These are phyloP conservation scores for Polydesmus complanatus DNA, from an alignment of 2,888 invertebrate genomes.

Conservation along the genomic window DNA sequence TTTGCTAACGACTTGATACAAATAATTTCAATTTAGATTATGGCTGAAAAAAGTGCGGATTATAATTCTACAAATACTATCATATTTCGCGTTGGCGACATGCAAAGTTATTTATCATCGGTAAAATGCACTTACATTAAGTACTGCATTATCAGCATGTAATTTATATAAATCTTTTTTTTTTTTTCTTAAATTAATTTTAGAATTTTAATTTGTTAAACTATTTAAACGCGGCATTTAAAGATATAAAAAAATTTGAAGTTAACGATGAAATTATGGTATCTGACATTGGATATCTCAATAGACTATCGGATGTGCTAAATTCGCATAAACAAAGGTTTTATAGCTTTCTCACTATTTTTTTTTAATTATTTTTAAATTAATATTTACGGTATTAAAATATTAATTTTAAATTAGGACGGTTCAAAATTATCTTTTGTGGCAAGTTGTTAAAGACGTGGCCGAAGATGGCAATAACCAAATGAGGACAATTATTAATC, in stretches of 20 bases:
- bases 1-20: no score
- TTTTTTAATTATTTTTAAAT: not conserved
- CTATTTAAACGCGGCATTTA: not conserved
- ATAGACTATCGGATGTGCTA: not conserved
- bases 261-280: not conserved
- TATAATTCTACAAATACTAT: no score
- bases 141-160: no score
- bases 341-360: no score
- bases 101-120: not conserved
- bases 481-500: not conserved
- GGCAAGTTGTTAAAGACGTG: constrained; percentile 10
- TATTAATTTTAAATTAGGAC: not conserved
- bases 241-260: not conserved
- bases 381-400: not conserved
- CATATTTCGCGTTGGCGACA: no score
- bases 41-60: not conserved
- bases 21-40: not conserved
- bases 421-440: constrained; percentile 4
- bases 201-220: not conserved
- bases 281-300: not conserved
- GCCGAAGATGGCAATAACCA: constrained; percentile 7
- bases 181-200: no score
- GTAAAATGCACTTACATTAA: no score
- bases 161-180: no score
- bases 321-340: not conserved